Conservation (phyloP, 2,888 invertebrate species). For the Drosophila sordidapex region DNA sequence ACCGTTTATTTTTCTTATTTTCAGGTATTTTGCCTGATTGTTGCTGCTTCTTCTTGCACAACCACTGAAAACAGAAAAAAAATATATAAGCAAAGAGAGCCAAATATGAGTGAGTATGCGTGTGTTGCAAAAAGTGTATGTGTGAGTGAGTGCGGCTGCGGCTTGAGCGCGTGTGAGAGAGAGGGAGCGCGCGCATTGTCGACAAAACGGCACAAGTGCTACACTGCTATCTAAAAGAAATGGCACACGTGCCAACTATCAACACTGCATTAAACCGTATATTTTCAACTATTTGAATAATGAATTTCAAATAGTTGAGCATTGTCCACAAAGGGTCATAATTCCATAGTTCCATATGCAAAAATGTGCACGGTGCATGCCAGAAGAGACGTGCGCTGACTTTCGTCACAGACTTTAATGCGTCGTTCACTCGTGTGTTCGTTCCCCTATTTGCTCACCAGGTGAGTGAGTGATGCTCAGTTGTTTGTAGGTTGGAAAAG, state of each 20-base stretch:
- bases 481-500: conserved; percentile 63
- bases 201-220: conserved; percentile 77
- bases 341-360: neutral
- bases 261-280: conserved; percentile 3
- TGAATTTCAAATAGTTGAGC: neutral
- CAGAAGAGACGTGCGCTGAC: conserved; percentile 37
- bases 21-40: conserved; percentile 82
- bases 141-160: conserved; percentile 60
- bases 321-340: neutral
- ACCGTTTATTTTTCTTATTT: conserved; percentile 81
- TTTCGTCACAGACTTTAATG: conserved; percentile 57
- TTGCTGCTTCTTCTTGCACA: conserved; percentile 82
- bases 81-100: conserved; percentile 72
- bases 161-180: conserved; percentile 63
- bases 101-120: conserved; percentile 62
- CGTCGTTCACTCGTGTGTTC: conserved; percentile 56
- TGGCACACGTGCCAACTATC: conserved; percentile 37
- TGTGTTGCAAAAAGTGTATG: conserved; percentile 55
- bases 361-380: neutral
- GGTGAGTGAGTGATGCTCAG: conserved; percentile 78
- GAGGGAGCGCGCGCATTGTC: conserved; percentile 78
- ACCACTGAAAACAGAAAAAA: conserved; percentile 82
- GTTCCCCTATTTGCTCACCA: conserved; percentile 67
- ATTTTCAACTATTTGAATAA: neutral
- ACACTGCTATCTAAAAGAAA: conserved; percentile 62